Conservation (phyloP, 2,888 invertebrate species). For the Papilio gigon region DNA sequence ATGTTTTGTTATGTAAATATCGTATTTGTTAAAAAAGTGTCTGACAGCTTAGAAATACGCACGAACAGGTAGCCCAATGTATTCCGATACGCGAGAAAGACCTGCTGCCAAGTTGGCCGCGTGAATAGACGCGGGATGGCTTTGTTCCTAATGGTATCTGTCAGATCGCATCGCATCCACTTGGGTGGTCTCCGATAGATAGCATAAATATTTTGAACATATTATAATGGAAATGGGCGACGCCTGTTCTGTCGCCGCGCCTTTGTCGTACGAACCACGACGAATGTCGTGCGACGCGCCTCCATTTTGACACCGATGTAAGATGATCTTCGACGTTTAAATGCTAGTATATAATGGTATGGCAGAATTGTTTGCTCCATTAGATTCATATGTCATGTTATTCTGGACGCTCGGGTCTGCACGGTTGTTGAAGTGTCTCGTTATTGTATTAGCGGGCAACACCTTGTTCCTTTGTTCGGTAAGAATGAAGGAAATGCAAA, state of each 20-base stretch:
- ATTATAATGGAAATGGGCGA: constrained; percentile 78
- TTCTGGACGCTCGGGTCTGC: constrained; percentile 52
- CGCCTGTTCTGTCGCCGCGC: constrained; percentile 61
- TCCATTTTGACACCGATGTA: constrained; percentile 48
- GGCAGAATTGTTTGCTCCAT: background rate
- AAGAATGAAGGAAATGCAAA: constrained; percentile 40
- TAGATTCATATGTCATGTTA: constrained; percentile 49
- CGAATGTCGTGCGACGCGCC: constrained; percentile 64
- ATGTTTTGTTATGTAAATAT: constrained; percentile 16
- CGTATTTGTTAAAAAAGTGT: constrained; percentile 19
- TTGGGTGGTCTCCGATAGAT: constrained; percentile 78
- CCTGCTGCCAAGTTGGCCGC: constrained; percentile 50
- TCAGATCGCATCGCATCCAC: constrained; percentile 70
- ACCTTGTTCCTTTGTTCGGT: constrained; percentile 50
- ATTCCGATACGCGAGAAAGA: constrained; percentile 43
- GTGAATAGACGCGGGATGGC: constrained; percentile 64
- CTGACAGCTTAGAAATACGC: background rate
- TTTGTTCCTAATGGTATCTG: constrained; percentile 76
- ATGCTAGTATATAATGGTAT: background rate
- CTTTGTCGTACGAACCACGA: constrained; percentile 70
- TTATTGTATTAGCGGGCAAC: constrained; percentile 53
- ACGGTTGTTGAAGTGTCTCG: constrained; percentile 59
- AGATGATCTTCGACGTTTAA: constrained; percentile 45
- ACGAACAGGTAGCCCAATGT: constrained; percentile 32
- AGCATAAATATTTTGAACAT: constrained; percentile 76